phyloP scores from a whole-genome alignment of 2,797 vertebrate species.

The Lophotriccus pileatus region DNA sequence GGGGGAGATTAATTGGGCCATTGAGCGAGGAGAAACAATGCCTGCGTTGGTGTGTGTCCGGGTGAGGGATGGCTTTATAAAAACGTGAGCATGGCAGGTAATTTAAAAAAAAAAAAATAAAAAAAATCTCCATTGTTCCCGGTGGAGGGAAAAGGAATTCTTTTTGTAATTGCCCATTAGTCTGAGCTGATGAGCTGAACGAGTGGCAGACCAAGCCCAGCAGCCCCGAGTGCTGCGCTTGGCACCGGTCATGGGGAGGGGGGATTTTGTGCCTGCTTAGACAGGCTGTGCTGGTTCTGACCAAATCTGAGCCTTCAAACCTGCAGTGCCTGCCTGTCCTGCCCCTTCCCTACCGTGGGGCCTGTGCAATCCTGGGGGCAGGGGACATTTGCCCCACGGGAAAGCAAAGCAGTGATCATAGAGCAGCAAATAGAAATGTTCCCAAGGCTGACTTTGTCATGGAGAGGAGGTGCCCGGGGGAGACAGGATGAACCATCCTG shows the following conservation, averaged over 20 bases:
- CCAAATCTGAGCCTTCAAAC: not conserved
- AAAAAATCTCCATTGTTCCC: not conserved
- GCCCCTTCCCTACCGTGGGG: not conserved
- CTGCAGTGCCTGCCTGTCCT: not conserved
- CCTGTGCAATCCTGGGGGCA: not conserved
- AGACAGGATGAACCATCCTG: not conserved
- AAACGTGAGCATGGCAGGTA: not conserved
- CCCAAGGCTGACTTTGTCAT: not conserved
- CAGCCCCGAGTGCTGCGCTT: not conserved
- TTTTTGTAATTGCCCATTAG: not conserved
- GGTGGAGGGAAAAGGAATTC: not conserved
- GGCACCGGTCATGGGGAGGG: not conserved
- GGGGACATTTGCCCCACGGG: fast-evolving
- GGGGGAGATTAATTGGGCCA: constrained; percentile 42
- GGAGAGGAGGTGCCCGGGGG: not conserved
- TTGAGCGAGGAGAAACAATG: constrained; percentile 40
- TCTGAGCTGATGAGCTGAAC: constrained; percentile 11
- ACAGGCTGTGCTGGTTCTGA: not conserved
- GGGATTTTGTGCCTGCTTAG: not conserved
- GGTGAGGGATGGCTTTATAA: not conserved
- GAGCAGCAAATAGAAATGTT: not conserved
- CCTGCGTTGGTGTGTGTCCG: not conserved
- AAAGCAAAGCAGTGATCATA: not conserved
- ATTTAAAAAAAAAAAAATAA: not conserved
- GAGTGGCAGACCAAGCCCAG: not conserved